Conservation (phyloP, 1,140 invertebrate species). For the Neodiprion lecontei region DNA sequence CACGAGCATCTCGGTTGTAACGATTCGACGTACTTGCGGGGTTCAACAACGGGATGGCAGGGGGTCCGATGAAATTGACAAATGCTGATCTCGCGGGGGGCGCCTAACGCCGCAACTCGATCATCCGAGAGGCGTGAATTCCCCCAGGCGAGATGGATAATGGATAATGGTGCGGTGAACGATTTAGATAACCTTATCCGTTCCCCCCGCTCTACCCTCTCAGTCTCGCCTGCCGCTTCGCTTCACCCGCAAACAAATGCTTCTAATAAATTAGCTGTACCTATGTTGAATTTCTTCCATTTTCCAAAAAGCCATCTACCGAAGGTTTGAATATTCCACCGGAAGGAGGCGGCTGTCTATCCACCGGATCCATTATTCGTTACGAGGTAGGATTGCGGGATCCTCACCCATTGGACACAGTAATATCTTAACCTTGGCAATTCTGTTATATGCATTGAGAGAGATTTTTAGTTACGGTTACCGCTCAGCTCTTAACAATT, state of each 20-base stretch:
- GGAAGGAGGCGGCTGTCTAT: neutral
- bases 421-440: too few species aligned
- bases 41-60: too few species aligned
- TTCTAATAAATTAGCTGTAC: neutral
- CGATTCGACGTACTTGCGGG: too few species aligned
- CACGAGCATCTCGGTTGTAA: too few species aligned
- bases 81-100: neutral
- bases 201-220: neutral
- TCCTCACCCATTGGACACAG: too few species aligned
- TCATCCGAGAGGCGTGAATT: slow-evolving; percentile 3
- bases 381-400: too few species aligned
- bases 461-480: too few species aligned
- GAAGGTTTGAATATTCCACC: neutral
- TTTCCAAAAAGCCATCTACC: neutral
- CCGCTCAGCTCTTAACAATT: too few species aligned
- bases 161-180: slow-evolving; percentile 5
- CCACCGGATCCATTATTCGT: neutral
- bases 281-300: slow-evolving; percentile 2
- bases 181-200: slow-evolving; percentile 7
- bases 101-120: neutral
- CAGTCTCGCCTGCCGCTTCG: neutral
- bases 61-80: neutral
- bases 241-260: neutral
- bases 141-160: slow-evolving; percentile 1
- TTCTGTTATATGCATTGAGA: too few species aligned